These are phyloP conservation scores for Panopea generosa DNA, from an alignment of 2,888 invertebrate genomes.

Conservation along the genomic window DNA sequence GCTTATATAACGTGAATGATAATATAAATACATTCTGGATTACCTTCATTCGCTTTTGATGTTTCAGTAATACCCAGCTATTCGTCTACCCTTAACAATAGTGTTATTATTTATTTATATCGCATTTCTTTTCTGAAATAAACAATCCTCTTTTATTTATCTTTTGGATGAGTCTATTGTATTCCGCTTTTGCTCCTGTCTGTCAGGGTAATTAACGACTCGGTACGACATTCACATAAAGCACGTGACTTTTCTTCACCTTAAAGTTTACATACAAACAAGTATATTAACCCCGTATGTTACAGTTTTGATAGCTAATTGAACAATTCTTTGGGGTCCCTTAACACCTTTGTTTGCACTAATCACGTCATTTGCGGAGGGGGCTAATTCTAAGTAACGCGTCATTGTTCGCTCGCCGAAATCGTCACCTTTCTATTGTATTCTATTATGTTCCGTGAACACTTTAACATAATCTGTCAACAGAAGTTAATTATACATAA, in stretches of 20 bases:
- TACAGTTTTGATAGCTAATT: not conserved
- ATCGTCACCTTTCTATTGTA: not conserved
- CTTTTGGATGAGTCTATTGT: too few relatives aligned
- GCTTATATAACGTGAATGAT: too few relatives aligned
- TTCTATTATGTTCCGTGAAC: conserved; percentile 23
- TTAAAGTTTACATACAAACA: not conserved
- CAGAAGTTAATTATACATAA: conserved; percentile 40
- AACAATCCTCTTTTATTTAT: too few relatives aligned
- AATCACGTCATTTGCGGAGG: not conserved
- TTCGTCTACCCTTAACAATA: too few relatives aligned
- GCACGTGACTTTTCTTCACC: not conserved
- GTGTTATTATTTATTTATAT: too few relatives aligned
- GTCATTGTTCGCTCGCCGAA: not conserved
- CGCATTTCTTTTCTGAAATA: too few relatives aligned
- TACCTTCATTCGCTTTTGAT: too few relatives aligned
- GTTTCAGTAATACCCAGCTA: too few relatives aligned
- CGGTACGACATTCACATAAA: not conserved
- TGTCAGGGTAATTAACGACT: too few relatives aligned
- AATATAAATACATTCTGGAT: too few relatives aligned
- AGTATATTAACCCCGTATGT: not conserved
- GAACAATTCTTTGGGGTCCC: not conserved
- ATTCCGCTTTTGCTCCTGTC: too few relatives aligned
- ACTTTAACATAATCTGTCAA: conserved; percentile 53
- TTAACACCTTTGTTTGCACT: conserved; percentile 3
- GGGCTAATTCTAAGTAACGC: conserved; percentile 6